Base-by-base conservation (phyloP, 2,888 invertebrate species). In the Parasteatoda lunata region DNA sequence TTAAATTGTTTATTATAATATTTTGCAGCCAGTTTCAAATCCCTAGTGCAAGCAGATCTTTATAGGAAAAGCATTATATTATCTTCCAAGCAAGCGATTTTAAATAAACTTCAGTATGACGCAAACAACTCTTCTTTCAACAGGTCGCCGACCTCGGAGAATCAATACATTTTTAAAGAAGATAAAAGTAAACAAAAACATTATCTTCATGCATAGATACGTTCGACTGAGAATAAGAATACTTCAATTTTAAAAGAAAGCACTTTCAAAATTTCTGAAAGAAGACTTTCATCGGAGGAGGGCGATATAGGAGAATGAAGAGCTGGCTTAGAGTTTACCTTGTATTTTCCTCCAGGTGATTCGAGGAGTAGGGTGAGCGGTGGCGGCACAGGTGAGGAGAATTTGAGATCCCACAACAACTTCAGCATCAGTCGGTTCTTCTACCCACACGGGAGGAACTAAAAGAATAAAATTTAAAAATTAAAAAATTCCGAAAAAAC, bases 381-480 rank as follows among this genome's bases (percentile, higher is more conserved):
- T 88, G 30, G 88, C 88, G 6, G 72, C 65, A 82, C 88, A 88
- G 66, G 83, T 83, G 71, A 88, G 82, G 9, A 88, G 59, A 45
- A 88, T 64, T 77, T 88, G 88, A 9, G 76, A 69, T 5, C 83
- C 83, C 7, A 79, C 69, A 7, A 88, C 88, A n/a, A 59, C 88
- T 13, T 88, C 83, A 70, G 70, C 79, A 71, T 88, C 88, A 8
- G 76, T 47, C 3, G 88, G 88, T 45, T 88, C 88, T 66, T 88
- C 88, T 54, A 83, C 76, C 88, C 88, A 88, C 70, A 88, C 88
- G 3, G 88, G 88, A 5, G 88, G 88, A 3, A 88, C 88, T 88
- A 75, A 7, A 77, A 77, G 49, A 64, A 51, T 70, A 15, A 81
- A 54, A 15, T 65, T 15, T 45, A 13, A 72, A 30, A 30, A 30